Conservation (phyloP, 2,888 invertebrate genomes). For the Adelognathus sp. region DNA sequence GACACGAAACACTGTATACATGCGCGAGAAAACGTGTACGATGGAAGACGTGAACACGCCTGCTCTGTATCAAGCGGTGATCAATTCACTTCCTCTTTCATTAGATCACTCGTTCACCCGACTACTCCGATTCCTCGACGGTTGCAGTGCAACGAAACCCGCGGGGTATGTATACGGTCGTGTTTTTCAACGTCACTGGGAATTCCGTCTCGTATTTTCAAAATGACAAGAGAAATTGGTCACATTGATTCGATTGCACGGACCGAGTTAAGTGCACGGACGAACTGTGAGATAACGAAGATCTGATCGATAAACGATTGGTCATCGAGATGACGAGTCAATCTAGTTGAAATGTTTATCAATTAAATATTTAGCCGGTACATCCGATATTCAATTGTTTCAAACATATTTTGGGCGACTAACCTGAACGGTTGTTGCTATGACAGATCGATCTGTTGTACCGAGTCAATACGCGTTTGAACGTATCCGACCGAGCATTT, state of each 20-base stretch:
- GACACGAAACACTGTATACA: constrained; percentile 1
- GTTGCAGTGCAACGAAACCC: background rate
- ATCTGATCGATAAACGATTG: background rate
- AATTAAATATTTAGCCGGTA: too few relatives aligned
- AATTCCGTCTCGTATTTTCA: too few relatives aligned
- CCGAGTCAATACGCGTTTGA: background rate
- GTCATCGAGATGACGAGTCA: background rate
- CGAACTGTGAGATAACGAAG: too few relatives aligned
- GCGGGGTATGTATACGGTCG: background rate
- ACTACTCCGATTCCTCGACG: background rate
- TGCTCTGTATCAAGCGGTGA: background rate
- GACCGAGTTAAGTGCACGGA: background rate
- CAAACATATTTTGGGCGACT: too few relatives aligned
- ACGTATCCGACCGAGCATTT: background rate
- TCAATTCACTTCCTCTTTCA: constrained; percentile 21
- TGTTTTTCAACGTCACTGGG: background rate
- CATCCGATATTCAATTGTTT: too few relatives aligned
- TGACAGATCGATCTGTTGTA: too few relatives aligned
- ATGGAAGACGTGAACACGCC: background rate
- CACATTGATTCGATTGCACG: background rate
- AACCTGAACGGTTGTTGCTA: too few relatives aligned
- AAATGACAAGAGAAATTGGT: background rate
- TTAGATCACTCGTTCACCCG: background rate
- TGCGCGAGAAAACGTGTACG: background rate
- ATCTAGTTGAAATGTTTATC: too few relatives aligned